Conservation (phyloP, 2,113 vertebrate genomes). For the Sporophila hypoxantha region DNA sequence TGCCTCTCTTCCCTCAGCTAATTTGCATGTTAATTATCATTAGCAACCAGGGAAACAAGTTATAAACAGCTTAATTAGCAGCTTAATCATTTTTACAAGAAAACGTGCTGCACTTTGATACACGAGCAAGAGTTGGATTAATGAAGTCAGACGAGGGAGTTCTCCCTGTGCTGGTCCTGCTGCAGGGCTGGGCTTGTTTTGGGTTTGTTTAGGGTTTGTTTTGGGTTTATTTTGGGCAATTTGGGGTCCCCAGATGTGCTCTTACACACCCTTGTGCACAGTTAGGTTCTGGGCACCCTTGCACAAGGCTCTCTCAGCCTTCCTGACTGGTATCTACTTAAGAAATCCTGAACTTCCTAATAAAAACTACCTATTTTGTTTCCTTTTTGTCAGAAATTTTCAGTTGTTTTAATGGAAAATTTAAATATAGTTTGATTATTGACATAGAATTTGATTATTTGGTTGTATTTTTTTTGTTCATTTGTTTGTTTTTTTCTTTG, state of each 20-base stretch:
- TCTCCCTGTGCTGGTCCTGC: background rate
- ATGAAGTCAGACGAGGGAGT: slow-evolving; percentile 51
- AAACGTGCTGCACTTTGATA: slow-evolving; percentile 68
- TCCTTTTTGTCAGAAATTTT: background rate
- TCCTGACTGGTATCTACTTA: background rate
- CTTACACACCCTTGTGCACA: background rate
- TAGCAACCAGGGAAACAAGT: slow-evolving; percentile 79
- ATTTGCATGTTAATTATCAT: slow-evolving; percentile 99
- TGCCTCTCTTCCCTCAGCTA: slow-evolving; percentile 80
- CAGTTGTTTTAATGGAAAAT: background rate
- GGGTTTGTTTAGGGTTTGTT: background rate
- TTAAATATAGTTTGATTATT: background rate
- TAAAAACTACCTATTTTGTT: background rate
- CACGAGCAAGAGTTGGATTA: slow-evolving; percentile 59
- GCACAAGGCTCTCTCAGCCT: background rate
- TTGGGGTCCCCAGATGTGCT: background rate
- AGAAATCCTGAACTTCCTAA: background rate
- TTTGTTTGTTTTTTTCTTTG: background rate
- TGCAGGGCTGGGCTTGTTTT: background rate
- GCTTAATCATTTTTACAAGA: slow-evolving; percentile 83
- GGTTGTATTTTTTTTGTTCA: accelerated
- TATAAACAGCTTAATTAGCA: slow-evolving; percentile 85
- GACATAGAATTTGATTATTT: background rate
- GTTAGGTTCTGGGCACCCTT: background rate
- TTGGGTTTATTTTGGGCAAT: background rate